Base-by-base conservation (phyloP, 2,888 invertebrate species). In the Caenorhabditis sulstoni region DNA sequence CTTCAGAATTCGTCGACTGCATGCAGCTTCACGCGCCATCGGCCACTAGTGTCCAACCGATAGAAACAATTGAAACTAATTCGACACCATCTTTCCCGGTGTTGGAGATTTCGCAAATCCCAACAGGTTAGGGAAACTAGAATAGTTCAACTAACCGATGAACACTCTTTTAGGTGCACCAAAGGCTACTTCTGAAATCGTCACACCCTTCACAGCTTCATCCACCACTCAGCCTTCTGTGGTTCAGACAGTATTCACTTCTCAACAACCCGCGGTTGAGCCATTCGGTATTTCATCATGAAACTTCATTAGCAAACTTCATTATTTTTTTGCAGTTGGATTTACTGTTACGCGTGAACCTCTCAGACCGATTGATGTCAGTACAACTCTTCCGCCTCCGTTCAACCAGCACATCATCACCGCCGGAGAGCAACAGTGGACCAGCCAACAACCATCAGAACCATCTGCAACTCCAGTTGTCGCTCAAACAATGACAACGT, bases 1-100 rank as follows among this genome's bases (percentile, higher is more conserved):
- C 65, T 79, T 64, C 77, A 82, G 82, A 84, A 77, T 84, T 77
- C 20, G 76, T 82, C 44, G 84, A 84, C 49, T 84, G 84, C 70
- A 75, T 84, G 59, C 73, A 79, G 66, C 81, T 84, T 55, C 84
- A 84, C 58, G 81, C 83, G 5, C 79, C 83, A 62, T 58, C 79
- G 8, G 62, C 66, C 18, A 53, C 81, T 11, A 76, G 70, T 29
- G 64, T 62, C 39, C 68, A 80, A 18, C 68, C 79, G 53, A 16
- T 73, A 29, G 49, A 61, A 39, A 52, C 55, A 41, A 29, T 61
- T 8, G 77, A 64, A 52, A 59, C 55, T 41, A 70, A 61, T n/a
- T 57, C 52, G 20, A 68, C 81, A 23, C 78, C 81, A 55, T 52
- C 78, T 8, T 81, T 81, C 78, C 81, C 81, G 47, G 77, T 74